A percentile compares a stretch with the other conserved stretches of the same genome.
Evolutionary conservation across 1,140 invertebrate genomes (phyloP).

Genomic region (Leptopilina clavipes): DNA sequence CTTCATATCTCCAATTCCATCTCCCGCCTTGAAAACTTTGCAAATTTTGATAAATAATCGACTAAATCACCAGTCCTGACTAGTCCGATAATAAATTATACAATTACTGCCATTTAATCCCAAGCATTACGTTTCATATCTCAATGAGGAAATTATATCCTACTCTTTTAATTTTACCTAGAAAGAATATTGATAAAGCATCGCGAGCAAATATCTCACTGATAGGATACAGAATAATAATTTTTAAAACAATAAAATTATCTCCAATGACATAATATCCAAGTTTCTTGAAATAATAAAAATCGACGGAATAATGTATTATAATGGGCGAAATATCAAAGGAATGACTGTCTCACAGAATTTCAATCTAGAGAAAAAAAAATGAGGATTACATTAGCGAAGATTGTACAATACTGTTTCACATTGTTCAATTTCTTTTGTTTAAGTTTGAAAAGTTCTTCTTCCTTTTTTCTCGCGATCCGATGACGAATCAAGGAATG

Average conservation of each 20-base stretch:
- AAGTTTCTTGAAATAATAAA: constrained; percentile 1
- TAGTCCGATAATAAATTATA: background rate
- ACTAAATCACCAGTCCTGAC: background rate
- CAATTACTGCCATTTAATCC: no score
- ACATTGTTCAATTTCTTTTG: constrained; percentile 1
- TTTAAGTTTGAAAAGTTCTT: background rate
- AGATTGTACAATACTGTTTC: constrained; percentile 11
- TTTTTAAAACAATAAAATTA: constrained; percentile 1
- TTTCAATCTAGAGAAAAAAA: background rate
- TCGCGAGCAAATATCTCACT: background rate
- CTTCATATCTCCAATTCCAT: constrained; percentile 85
- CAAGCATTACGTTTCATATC: no score
- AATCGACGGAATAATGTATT: background rate
- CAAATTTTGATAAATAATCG: constrained; percentile 84
- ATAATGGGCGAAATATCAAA: background rate
- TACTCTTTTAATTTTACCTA: no score
- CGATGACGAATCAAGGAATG: background rate
- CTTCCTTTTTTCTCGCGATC: background rate
- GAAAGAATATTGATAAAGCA: no score
- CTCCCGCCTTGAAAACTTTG: constrained; percentile 82
- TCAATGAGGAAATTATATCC: no score
- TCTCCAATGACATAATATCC: background rate
- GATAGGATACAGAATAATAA: background rate
- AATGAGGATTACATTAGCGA: constrained; percentile 10
- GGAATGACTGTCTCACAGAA: background rate